Percentiles rank a stretch among this genome's conserved stretches.
These are phyloP conservation scores for Odontamblyopus rebecca DNA, from an alignment of 2,797 vertebrate species.

Conservation along the genomic window DNA sequence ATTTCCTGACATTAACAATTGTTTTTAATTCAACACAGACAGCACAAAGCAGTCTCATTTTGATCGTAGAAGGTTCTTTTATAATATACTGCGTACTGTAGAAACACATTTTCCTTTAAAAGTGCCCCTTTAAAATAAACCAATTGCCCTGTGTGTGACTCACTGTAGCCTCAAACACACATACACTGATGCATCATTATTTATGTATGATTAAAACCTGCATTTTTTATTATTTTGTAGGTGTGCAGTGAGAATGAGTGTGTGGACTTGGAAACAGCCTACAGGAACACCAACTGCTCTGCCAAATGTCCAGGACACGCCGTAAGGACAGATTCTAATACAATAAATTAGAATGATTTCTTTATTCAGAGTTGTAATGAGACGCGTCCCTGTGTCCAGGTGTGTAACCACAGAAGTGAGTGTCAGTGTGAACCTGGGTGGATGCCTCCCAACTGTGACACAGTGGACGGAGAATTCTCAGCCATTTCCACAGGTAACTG, in stretches of 20 bases:
- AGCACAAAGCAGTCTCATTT: too few species aligned
- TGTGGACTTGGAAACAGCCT: constrained; percentile 73
- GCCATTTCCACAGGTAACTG: constrained; percentile 42
- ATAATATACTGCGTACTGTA: too few species aligned
- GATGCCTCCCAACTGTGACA: constrained; percentile 64
- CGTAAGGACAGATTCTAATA: constrained; percentile 68
- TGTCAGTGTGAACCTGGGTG: constrained; percentile 80
- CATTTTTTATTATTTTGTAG: constrained; percentile 57
- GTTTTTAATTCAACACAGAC: too few species aligned
- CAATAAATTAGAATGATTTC: background rate
- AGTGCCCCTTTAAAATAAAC: too few species aligned
- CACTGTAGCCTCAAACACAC: too few species aligned
- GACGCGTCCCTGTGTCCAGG: constrained; percentile 46
- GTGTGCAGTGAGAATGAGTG: constrained; percentile 87
- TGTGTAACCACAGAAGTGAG: constrained; percentile 77
- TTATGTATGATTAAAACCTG: background rate
- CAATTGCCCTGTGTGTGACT: too few species aligned
- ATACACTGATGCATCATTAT: background rate
- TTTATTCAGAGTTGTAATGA: background rate
- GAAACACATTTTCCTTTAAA: too few species aligned
- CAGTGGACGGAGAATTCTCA: rapidly evolving
- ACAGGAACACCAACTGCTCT: constrained; percentile 85
- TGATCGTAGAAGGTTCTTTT: too few species aligned
- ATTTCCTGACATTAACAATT: too few species aligned
- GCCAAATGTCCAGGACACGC: constrained; percentile 83